Conservation (phyloP, 1,140 invertebrate species). For the Laupala kohalensis region DNA sequence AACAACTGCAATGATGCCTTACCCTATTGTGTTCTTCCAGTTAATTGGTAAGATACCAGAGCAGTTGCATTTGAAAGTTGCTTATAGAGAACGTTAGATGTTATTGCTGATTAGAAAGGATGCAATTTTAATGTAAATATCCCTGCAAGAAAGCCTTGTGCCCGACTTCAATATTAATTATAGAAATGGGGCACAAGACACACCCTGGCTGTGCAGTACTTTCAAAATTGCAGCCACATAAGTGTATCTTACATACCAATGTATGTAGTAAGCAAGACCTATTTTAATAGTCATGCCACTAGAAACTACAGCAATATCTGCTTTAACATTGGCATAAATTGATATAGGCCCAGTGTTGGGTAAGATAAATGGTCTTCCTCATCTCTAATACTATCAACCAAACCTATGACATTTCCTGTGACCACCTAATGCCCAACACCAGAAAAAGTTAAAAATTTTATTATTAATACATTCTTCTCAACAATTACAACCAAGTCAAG, state of each 20-base stretch:
- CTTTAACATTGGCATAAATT: not conserved
- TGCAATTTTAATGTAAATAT: slow-evolving; percentile 6
- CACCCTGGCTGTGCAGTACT: not conserved
- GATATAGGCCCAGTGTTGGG: not conserved
- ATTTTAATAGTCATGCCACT: not conserved
- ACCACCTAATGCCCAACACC: no score
- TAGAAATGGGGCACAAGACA: not conserved
- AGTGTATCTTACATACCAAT: not conserved
- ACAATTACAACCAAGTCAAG: no score
- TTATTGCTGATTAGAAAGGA: slow-evolving; percentile 10
- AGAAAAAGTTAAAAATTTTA: no score
- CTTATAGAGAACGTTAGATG: slow-evolving; percentile 4
- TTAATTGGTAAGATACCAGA: not conserved
- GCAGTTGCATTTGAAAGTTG: not conserved
- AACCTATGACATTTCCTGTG: no score
- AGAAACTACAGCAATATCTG: not conserved
- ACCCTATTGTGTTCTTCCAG: not conserved
- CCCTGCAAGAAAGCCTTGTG: not conserved
- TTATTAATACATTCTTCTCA: no score
- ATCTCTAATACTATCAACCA: no score
- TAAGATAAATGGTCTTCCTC: not conserved
- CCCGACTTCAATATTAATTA: not conserved
- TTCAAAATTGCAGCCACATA: not conserved
- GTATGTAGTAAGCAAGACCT: not conserved
- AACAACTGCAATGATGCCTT: not conserved